These are phyloP conservation scores for Leptopilina myrica DNA, from an alignment of 2,888 invertebrate genomes.

Conservation along the genomic window DNA sequence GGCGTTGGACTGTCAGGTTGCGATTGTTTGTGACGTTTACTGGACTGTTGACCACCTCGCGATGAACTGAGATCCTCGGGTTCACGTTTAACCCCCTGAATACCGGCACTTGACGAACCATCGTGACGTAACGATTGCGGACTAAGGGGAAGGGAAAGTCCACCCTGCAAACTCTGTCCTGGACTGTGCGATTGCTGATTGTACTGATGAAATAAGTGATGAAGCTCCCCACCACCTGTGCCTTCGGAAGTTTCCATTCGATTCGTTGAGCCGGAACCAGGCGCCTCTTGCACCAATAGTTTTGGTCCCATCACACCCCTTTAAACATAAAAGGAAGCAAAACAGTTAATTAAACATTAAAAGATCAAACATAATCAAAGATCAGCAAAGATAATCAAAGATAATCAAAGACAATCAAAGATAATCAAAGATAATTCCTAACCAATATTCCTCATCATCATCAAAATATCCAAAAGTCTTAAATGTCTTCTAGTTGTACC, in stretches of 20 bases:
- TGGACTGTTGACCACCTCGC: constrained; percentile 62
- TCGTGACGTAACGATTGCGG: constrained; percentile 74
- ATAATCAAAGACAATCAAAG: too few species aligned
- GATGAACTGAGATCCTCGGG: constrained; percentile 86
- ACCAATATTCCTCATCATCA: too few species aligned
- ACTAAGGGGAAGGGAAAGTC: constrained; percentile 73
- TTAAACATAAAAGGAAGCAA: constrained; percentile 56
- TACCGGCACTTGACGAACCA: constrained; percentile 66
- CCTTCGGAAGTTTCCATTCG: constrained; percentile 75
- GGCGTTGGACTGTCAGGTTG: constrained; percentile 75
- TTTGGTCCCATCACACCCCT: constrained; percentile 76
- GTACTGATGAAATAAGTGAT: constrained; percentile 75
- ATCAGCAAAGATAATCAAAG: too few species aligned
- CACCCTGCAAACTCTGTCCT: constrained; percentile 78
- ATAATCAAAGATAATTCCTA: too few species aligned
- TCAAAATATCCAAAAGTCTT: too few species aligned
- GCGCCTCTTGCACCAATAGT: constrained; percentile 74
- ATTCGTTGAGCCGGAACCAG: constrained; percentile 69
- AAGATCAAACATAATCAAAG: too few species aligned
- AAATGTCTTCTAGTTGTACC: too few species aligned
- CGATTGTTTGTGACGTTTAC: constrained; percentile 71
- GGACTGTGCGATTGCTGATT: constrained; percentile 75
- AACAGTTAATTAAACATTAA: neutral
- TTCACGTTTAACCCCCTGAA: constrained; percentile 84
- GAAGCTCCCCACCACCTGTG: constrained; percentile 77